phyloP scores from a whole-genome alignment of 2,797 vertebrate genomes.

The Pygocentrus nattereri region DNA sequence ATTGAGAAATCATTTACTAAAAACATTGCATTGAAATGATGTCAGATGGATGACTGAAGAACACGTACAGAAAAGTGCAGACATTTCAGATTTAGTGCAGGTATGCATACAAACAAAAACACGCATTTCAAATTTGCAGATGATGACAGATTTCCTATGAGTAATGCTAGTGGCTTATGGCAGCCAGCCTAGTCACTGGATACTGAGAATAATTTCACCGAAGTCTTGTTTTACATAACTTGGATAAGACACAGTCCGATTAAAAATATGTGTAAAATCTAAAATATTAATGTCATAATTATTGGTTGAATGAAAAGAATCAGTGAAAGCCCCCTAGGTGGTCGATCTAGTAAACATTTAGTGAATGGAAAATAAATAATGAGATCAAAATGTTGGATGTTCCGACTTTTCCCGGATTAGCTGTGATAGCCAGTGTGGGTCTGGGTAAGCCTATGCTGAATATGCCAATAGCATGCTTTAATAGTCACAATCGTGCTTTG shows the following conservation, averaged over 20 bases:
- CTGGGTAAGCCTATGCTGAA: constrained; percentile 29
- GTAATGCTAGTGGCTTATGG: neutral
- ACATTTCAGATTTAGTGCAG: neutral
- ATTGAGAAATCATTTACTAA: neutral
- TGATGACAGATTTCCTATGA: neutral
- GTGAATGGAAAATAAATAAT: neutral
- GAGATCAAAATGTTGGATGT: constrained; percentile 15
- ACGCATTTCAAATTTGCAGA: neutral
- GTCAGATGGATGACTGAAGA: neutral
- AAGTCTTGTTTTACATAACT: neutral
- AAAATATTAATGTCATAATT: neutral
- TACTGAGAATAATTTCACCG: neutral
- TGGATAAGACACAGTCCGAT: neutral
- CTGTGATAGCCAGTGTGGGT: constrained; percentile 26
- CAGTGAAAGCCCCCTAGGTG: neutral
- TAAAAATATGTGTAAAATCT: neutral
- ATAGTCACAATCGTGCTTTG: no score
- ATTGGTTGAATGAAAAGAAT: neutral
- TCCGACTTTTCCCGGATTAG: constrained; percentile 17
- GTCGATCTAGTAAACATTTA: neutral
- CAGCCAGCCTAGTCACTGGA: no score
- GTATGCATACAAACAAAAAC: neutral
- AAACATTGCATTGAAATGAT: neutral
- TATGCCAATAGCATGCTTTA: constrained; percentile 41
- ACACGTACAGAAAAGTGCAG: neutral